These are phyloP conservation scores for Andrena hattorfiana DNA, from an alignment of 2,888 invertebrate genomes.

Conservation along the genomic window DNA sequence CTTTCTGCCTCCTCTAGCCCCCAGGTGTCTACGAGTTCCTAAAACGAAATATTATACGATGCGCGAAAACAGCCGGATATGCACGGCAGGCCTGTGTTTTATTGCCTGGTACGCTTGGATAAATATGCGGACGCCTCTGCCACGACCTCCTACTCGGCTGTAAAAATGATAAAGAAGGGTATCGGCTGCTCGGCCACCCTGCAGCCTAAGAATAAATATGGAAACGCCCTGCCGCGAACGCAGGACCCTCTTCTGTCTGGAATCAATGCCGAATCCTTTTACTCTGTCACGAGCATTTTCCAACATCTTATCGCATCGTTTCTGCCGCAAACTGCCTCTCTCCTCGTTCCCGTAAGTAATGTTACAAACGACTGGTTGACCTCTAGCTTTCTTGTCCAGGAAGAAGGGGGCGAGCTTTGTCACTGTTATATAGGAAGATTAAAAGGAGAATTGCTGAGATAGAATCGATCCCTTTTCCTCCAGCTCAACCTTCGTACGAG, in stretches of 20 bases:
- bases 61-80: slow-evolving; percentile 60
- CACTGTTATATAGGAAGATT: not conserved
- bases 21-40: slow-evolving; percentile 53
- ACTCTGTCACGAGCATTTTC: slow-evolving; percentile 41
- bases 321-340: slow-evolving; percentile 28
- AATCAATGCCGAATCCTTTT: slow-evolving; percentile 57
- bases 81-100: slow-evolving; percentile 80
- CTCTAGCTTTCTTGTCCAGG: not conserved
- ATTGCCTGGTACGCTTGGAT: slow-evolving; percentile 76
- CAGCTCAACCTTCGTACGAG: too few species aligned
- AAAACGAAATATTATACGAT: slow-evolving; percentile 68
- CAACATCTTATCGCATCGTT: slow-evolving; percentile 13
- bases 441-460: not conserved
- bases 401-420: not conserved
- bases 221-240: slow-evolving; percentile 67
- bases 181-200: slow-evolving; percentile 77
- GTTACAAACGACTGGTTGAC: slow-evolving; percentile 21
- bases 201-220: slow-evolving; percentile 79
- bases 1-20: not conserved
- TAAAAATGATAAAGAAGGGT: slow-evolving; percentile 84
- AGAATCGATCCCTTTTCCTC: too few species aligned
- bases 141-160: slow-evolving; percentile 79
- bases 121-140: slow-evolving; percentile 80
- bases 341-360: not conserved
- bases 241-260: slow-evolving; percentile 8